These are phyloP conservation scores for Catharus fuscescens DNA, from an alignment of 2,113 vertebrate species.

Conservation along the genomic window DNA sequence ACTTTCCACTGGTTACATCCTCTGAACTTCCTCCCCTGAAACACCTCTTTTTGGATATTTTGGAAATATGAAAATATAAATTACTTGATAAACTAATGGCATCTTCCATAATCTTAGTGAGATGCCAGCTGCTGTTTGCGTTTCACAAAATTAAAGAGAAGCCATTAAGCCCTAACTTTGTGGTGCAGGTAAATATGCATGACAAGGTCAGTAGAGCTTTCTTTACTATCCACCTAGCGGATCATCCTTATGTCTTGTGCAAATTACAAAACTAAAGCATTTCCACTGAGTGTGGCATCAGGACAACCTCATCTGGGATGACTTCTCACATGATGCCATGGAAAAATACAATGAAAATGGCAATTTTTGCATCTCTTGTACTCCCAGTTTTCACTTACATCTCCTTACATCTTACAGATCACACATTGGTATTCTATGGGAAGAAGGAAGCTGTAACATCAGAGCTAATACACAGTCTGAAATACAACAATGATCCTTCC, in stretches of 20 bases:
- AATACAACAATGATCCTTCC: background rate
- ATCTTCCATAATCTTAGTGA: background rate
- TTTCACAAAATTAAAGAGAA: background rate
- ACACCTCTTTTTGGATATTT: background rate
- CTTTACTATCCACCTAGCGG: background rate
- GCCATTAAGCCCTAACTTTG: background rate
- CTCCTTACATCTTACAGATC: background rate
- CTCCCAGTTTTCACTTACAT: background rate
- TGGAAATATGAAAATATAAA: background rate
- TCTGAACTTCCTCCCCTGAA: background rate
- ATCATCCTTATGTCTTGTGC: background rate
- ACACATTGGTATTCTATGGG: background rate
- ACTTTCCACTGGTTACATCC: background rate
- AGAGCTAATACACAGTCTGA: background rate
- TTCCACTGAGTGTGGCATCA: background rate
- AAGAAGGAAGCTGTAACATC: background rate
- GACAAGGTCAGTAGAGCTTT: background rate
- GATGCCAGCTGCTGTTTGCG: background rate
- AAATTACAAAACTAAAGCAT: background rate
- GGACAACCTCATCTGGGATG: background rate
- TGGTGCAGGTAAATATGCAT: background rate
- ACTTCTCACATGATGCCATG: background rate
- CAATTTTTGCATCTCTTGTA: background rate
- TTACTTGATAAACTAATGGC: background rate
- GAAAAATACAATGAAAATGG: background rate